Percentiles rank a stretch among this genome's conserved stretches.
phyloP scores from a whole-genome alignment of 2,797 vertebrate species.

The Esox lucius region DNA sequence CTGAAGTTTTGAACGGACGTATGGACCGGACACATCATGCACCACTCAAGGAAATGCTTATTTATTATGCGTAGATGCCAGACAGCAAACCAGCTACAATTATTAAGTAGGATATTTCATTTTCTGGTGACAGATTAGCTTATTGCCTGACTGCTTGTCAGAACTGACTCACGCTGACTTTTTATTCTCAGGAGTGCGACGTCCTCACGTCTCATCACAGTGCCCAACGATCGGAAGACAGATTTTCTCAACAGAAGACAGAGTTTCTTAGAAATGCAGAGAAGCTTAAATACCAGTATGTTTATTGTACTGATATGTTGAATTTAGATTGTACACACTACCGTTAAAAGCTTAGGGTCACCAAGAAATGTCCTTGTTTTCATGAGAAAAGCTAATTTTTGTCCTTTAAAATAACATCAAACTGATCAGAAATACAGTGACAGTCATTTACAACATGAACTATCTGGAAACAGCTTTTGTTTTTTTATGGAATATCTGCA shows the following conservation, averaged over 20 bases:
- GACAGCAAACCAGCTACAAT: background rate
- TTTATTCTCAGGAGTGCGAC: conserved; percentile 57
- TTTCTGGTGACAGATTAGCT: background rate
- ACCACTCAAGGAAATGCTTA: no score
- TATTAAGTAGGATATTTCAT: background rate
- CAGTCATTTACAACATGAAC: no score
- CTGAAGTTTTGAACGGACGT: no score
- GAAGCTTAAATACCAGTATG: conserved; percentile 82
- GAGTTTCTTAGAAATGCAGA: conserved; percentile 81
- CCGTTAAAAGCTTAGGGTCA: background rate
- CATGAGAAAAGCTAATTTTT: no score
- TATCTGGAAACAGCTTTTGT: no score
- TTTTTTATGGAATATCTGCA: no score
- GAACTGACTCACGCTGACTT: background rate
- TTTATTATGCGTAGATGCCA: background rate
- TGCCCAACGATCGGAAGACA: conserved; percentile 61
- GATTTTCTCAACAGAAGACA: conserved; percentile 56
- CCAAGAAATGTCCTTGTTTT: no score
- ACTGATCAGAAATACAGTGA: no score
- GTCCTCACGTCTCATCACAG: conserved; percentile 44
- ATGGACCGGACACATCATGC: no score
- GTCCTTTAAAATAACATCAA: no score
- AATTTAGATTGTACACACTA: background rate
- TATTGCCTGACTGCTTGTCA: background rate
- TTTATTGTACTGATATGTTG: conserved; percentile 25